Evolutionary conservation across 1,140 invertebrate species (phyloP), one percentile per base, ranked within the genome.

Genomic region (Diplogasteroides magnus): DNA sequence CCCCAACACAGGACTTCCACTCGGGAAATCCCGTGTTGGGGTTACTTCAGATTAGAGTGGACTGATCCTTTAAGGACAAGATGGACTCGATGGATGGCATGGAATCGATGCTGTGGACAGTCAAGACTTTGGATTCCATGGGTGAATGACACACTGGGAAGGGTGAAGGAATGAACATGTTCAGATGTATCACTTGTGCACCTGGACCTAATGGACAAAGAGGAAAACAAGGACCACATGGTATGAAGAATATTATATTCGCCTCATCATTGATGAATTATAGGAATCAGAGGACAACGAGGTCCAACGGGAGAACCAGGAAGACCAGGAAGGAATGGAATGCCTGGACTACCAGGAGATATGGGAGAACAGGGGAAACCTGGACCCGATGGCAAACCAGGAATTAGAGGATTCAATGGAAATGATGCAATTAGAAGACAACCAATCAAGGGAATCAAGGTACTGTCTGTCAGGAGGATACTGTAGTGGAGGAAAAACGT

Each of bases 291-390:
- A 31, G 65, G 65, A 1, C 57, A 32, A 2, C 65, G 65, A 14
- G 65, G 65, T 2, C 55, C 57, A 2, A 55, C 55, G 3, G 65
- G 65, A 2, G 55, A 57, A 23, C 65, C 65, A 2, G 65, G 65
- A 3, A 29, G 65, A 32, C 65, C 65, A 15, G 65, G 65, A 31
- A 58, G 57, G 15, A 67, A 67, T 26, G 65, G 65, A 25, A 58
- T 31, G 19, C 65, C 65, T 31, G 65, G 65, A 32, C 59, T 67
- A 27, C 65, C 65, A 13, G 65, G 65, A 25, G 65, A 67, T 32
- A 67, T 67, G n/a, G 65, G 65, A 13, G 27, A 48, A 1, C 65
- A 55, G n/a, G 65, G 65, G 15, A 55, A 67, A 27, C 65, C 65
- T 14, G 65, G 65, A 59, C 56, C 57, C 26, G 65, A 67, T 37